Evolutionary conservation across 2,888 invertebrate species (phyloP).

Genomic region (Cetonia aurata): DNA sequence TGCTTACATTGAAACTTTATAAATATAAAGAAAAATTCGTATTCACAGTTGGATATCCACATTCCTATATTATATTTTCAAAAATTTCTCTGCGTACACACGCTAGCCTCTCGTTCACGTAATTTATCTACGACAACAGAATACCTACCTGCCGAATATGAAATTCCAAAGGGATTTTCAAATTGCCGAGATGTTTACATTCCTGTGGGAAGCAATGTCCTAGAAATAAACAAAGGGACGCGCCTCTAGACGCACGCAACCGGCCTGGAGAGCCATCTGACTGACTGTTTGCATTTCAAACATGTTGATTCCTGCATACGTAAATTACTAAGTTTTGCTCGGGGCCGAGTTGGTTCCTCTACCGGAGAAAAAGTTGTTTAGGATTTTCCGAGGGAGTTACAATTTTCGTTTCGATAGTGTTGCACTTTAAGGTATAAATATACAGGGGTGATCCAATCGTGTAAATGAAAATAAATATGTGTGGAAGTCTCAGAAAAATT

Average conservation of each 20-base stretch:
- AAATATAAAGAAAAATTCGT: too few species aligned
- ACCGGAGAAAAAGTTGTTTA: too few species aligned
- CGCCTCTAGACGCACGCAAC: background rate
- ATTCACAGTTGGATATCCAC: too few species aligned
- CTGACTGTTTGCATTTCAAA: slow-evolving; percentile 1
- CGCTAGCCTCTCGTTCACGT: background rate
- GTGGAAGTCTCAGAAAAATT: too few species aligned
- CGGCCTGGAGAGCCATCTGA: background rate
- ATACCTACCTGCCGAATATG: slow-evolving; percentile 20
- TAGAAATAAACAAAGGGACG: slow-evolving; percentile 16
- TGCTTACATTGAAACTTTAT: too few species aligned
- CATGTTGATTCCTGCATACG: background rate
- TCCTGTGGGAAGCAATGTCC: slow-evolving; percentile 3
- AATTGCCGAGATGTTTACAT: slow-evolving; percentile 20
- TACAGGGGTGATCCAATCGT: too few species aligned
- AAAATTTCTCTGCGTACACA: background rate
- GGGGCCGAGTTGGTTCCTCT: too few species aligned
- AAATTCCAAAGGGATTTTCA: slow-evolving; percentile 13
- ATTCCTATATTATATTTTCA: too few species aligned
- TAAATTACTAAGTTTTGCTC: background rate
- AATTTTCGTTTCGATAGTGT: too few species aligned
- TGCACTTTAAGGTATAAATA: too few species aligned
- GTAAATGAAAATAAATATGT: too few species aligned
- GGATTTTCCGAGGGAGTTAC: too few species aligned
- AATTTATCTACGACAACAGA: background rate